Conservation (phyloP, 2,888 invertebrate species). For the Embidobia sp. region DNA sequence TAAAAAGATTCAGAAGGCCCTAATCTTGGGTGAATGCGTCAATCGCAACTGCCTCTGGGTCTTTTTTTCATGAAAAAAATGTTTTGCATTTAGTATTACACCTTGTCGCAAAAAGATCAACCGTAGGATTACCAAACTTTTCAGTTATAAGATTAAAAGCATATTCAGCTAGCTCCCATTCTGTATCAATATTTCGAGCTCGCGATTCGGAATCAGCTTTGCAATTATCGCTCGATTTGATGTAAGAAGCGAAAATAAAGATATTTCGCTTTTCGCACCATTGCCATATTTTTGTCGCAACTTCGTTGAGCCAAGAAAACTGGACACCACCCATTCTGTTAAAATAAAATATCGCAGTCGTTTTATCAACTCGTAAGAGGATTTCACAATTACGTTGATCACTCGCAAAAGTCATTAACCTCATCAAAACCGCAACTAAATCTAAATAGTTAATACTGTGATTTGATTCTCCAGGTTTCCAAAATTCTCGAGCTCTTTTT, state of each 20-base stretch:
- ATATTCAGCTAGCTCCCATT: background rate
- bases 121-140: background rate
- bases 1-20: background rate
- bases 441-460: too few species aligned
- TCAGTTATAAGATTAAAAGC: background rate
- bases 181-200: background rate
- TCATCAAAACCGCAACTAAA: conserved; percentile 28
- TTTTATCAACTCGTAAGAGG: conserved; percentile 59
- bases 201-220: conserved; percentile 48
- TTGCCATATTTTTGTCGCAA: conserved; percentile 40
- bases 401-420: conserved; percentile 57
- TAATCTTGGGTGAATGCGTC: conserved; percentile 55
- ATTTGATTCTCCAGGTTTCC: too few species aligned
- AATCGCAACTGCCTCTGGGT: conserved; percentile 30
- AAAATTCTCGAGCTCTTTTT: too few species aligned
- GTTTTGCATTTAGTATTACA: conserved; percentile 1
- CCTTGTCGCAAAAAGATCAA: conserved; percentile 5
- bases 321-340: conserved; percentile 63
- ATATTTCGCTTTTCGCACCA: conserved; percentile 53
- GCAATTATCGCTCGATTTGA: conserved; percentile 39
- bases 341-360: conserved; percentile 62
- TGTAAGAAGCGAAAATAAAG: conserved; percentile 41
- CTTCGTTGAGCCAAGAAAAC: conserved; percentile 59
- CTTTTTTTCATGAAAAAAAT: conserved; percentile 43
- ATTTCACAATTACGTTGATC: conserved; percentile 51